Conservation (phyloP, 2,113 vertebrate species). For the Indicator maculatus region DNA sequence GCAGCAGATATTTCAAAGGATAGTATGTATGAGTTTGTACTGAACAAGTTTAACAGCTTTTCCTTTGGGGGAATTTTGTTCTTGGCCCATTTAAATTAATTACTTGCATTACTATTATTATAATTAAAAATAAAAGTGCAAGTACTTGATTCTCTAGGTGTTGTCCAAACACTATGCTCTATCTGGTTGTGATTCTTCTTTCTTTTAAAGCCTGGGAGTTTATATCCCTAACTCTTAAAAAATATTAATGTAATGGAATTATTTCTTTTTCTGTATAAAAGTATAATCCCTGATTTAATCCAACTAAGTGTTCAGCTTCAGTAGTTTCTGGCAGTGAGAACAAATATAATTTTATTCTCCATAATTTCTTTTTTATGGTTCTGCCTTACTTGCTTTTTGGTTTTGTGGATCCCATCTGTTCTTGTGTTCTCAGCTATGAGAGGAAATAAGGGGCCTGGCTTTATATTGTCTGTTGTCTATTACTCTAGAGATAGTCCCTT, state of each 20-base stretch:
- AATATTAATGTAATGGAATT: background rate
- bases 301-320: background rate
- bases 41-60: background rate
- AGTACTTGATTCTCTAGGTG: background rate
- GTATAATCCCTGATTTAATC: slow-evolving; percentile 35
- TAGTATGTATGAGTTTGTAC: background rate
- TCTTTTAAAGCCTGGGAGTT: background rate
- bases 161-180: background rate
- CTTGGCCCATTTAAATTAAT: background rate
- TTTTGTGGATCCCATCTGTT: slow-evolving; percentile 12
- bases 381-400: slow-evolving; percentile 46
- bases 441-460: background rate
- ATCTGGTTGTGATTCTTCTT: background rate
- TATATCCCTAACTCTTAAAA: background rate
- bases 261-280: background rate
- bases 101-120: background rate
- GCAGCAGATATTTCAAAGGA: background rate
- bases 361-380: slow-evolving; percentile 20
- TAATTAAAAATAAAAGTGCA: background rate
- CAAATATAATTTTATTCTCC: background rate
- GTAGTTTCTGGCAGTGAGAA: background rate
- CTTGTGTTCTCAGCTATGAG: background rate
- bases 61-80: background rate
- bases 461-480: background rate
- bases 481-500: background rate